A percentile compares a stretch with the other conserved stretches of the same genome.
Conservation (phyloP, 2,888 invertebrate genomes). For the Lottia gigantea region DNA sequence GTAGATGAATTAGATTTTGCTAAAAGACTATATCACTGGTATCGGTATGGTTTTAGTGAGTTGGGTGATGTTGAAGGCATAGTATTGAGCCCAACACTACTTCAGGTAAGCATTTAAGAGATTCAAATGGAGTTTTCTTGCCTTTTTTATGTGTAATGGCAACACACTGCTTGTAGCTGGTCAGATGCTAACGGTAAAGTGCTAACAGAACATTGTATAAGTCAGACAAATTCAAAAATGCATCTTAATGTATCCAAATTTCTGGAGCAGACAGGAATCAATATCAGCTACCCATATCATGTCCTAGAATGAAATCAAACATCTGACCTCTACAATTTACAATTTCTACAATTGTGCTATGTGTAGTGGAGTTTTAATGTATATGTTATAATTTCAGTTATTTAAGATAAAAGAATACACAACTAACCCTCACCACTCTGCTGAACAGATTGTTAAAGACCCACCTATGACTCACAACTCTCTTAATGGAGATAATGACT, state of each 20-base stretch:
- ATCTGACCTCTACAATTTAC: too few species aligned
- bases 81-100: slow-evolving; percentile 60
- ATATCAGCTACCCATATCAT: too few species aligned
- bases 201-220: too few species aligned
- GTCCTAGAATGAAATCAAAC: too few species aligned
- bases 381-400: not conserved
- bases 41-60: slow-evolving; percentile 61
- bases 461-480: not conserved
- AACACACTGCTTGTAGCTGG: slow-evolving; percentile 14
- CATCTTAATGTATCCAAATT: too few species aligned
- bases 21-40: slow-evolving; percentile 63
- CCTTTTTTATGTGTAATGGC: slow-evolving; percentile 4
- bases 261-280: too few species aligned
- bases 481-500: not conserved
- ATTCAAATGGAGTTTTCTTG: not conserved
- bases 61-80: slow-evolving; percentile 61
- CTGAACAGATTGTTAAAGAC: slow-evolving; percentile 24
- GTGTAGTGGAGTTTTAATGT: not conserved
- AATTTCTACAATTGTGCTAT: too few species aligned
- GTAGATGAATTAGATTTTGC: slow-evolving; percentile 70
- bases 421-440: slow-evolving; percentile 34
- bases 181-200: too few species aligned
- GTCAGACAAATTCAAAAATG: too few species aligned
- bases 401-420: slow-evolving; percentile 26
- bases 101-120: slow-evolving; percentile 49